Conservation (phyloP, 2,888 invertebrate species). For the Ashinkailepas kermadecensis region DNA sequence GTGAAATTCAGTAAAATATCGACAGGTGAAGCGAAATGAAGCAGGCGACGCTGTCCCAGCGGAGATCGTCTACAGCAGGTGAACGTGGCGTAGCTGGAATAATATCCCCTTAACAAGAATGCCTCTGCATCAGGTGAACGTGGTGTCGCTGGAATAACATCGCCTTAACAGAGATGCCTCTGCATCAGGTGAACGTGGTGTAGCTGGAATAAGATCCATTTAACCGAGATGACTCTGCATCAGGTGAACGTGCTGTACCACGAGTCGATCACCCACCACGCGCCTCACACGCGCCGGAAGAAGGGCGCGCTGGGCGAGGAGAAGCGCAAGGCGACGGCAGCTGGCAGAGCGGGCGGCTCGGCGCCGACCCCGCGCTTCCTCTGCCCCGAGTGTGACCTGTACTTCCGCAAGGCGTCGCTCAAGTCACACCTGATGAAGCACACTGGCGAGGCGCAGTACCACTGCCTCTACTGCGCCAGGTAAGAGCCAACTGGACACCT, state of each 20-base stretch:
- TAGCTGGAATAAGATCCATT: no score
- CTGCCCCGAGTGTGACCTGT: constrained; percentile 3
- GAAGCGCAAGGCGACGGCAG: background rate
- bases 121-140: no score
- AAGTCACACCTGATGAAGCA: constrained; percentile 44
- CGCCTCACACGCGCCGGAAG: background rate
- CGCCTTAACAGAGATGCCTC: no score
- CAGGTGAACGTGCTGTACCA: constrained; percentile 20
- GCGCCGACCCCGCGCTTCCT: constrained; percentile 1
- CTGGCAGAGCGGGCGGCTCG: background rate
- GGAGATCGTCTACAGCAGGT: no score
- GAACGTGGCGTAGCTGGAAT: no score
- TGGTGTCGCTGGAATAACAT: no score
- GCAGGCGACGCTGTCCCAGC: no score
- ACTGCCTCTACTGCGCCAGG: constrained; percentile 55
- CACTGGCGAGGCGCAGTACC: constrained; percentile 46
- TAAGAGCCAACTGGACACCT: background rate
- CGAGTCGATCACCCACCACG: background rate
- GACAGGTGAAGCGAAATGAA: no score
- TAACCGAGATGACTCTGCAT: background rate
- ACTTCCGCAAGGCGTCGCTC: constrained; percentile 27
- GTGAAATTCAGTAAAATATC: no score
- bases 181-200: no score
- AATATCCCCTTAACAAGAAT: no score
- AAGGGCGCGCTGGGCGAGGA: background rate